Evolutionary conservation across 2,113 vertebrate species (phyloP).

Genomic region (Pyrgilauda ruficollis): DNA sequence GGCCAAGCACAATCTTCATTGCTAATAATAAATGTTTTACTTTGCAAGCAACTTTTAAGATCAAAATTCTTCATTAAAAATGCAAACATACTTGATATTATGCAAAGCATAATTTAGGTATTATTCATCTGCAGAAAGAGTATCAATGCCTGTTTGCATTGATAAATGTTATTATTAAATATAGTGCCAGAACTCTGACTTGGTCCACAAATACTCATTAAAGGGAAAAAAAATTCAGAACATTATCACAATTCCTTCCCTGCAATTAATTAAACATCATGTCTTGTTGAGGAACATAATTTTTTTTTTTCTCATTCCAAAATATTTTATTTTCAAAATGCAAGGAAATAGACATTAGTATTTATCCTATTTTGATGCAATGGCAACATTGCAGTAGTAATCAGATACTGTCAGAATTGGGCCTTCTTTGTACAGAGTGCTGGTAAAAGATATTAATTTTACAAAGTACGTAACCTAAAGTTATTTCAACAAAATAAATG

Average conservation of each 20-base stretch:
- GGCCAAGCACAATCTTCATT: background rate
- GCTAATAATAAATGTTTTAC: background rate
- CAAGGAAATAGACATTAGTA: background rate
- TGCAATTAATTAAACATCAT: background rate
- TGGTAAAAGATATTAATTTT: background rate
- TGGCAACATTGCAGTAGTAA: background rate
- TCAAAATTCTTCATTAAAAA: constrained; percentile 14
- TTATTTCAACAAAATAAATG: background rate
- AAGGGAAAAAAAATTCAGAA: background rate
- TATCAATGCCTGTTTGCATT: background rate
- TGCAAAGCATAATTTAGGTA: background rate
- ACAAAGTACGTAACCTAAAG: background rate
- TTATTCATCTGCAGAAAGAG: background rate
- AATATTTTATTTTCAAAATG: constrained; percentile 3
- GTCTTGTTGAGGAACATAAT: background rate
- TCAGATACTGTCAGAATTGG: background rate
- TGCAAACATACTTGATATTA: background rate
- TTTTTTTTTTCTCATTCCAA: background rate
- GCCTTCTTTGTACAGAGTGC: background rate
- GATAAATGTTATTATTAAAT: background rate
- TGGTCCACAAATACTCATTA: background rate
- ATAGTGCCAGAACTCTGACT: background rate
- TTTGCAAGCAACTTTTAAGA: background rate
- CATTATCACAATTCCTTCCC: background rate
- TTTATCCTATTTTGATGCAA: background rate